phyloP scores from a whole-genome alignment of 53 echinoderm and acorn worm genomes.

The Hippasteria phrygiana region DNA sequence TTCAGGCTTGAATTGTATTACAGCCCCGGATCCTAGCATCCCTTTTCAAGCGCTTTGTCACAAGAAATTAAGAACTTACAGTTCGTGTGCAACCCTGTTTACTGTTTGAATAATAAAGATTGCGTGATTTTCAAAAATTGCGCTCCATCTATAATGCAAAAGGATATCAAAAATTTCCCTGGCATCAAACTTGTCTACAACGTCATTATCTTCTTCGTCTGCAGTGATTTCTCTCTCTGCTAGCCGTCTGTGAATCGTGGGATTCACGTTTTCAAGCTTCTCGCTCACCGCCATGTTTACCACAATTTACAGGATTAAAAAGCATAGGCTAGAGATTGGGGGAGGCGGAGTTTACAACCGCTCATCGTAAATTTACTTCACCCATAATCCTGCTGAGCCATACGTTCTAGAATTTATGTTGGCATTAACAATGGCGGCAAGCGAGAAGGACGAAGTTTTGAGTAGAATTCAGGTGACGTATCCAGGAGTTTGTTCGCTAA shows the following conservation, averaged over 20 bases:
- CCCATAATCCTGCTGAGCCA: slow-evolving; percentile 4
- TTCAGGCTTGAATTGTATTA: too few species aligned
- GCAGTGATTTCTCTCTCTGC: slow-evolving; percentile 66
- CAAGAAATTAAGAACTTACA: too few species aligned
- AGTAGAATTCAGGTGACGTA: slow-evolving; percentile 35
- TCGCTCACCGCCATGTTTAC: slow-evolving; percentile 63
- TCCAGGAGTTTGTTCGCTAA: background rate
- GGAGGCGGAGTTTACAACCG: background rate
- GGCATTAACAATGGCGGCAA: slow-evolving; percentile 35
- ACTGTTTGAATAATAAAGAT: too few species aligned
- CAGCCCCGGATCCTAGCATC: too few species aligned
- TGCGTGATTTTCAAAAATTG: background rate
- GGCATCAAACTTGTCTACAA: slow-evolving; percentile 82
- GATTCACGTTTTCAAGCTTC: slow-evolving; percentile 89
- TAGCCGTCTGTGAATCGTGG: slow-evolving; percentile 84
- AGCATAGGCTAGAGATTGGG: background rate
- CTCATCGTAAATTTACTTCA: background rate
- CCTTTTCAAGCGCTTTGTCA: too few species aligned
- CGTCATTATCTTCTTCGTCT: slow-evolving; percentile 82
- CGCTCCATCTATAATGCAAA: slow-evolving; percentile 4
- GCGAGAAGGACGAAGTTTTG: slow-evolving; percentile 26
- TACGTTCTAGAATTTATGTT: slow-evolving; percentile 12
- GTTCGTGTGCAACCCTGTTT: too few species aligned
- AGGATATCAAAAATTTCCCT: slow-evolving; percentile 99
- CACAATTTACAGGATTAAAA: background rate